A percentile compares a stretch with the other conserved stretches of the same genome.
phyloP scores from a whole-genome alignment of 2,888 invertebrate species.

The Julus scandinavius region DNA sequence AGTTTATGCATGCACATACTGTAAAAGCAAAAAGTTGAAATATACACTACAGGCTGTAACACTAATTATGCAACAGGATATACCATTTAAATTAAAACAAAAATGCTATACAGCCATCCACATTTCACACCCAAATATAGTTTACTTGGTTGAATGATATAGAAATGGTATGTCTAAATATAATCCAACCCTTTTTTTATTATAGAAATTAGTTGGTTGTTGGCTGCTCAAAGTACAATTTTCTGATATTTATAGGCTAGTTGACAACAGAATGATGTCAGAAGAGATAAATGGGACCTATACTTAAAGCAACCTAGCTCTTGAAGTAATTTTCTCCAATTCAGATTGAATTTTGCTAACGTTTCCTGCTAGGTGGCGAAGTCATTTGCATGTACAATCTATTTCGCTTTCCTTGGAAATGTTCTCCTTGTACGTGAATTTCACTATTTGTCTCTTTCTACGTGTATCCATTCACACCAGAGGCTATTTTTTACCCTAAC shows the following conservation, averaged over 20 bases:
- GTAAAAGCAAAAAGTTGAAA: no score
- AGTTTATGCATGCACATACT: no score
- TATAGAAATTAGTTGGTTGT: not conserved
- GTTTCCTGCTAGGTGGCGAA: conserved; percentile 22
- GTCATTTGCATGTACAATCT: conserved; percentile 26
- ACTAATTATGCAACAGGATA: no score
- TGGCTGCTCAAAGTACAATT: not conserved
- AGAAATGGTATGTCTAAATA: not conserved
- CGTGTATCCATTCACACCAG: conserved; percentile 16
- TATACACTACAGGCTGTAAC: no score
- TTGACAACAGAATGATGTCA: not conserved
- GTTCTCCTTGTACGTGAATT: not conserved
- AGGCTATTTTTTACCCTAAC: conserved; percentile 33
- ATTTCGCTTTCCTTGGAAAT: not conserved
- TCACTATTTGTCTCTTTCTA: conserved; percentile 2
- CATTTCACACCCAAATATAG: no score
- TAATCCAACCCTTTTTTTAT: no score
- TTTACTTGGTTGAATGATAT: no score
- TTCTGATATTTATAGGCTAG: not conserved
- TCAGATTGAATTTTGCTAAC: not conserved
- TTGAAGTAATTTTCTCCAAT: conserved; percentile 17
- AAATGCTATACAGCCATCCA: no score
- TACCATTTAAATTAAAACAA: no score
- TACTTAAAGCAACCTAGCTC: conserved; percentile 2
- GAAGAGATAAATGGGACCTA: not conserved